A percentile compares a stretch with the other conserved stretches of the same genome.
phyloP scores from a whole-genome alignment of 2,797 vertebrate species.

The Cyprinella venusta region DNA sequence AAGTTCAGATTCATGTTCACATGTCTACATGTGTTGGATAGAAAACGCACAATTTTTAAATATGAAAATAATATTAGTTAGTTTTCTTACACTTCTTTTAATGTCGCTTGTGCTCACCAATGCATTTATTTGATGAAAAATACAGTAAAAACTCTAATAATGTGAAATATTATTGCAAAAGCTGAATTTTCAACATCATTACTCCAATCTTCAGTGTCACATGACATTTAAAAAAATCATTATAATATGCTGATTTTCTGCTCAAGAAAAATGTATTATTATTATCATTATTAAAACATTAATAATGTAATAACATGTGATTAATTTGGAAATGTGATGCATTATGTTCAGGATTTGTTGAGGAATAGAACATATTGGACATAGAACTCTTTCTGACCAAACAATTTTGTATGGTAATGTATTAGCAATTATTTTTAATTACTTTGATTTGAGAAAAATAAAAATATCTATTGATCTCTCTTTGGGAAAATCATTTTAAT shows the following conservation, averaged over 20 bases:
- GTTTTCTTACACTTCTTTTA: neutral
- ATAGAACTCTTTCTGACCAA: neutral
- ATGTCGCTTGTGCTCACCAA: neutral
- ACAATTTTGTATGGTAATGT: neutral
- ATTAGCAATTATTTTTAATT: neutral
- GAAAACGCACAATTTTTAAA: neutral
- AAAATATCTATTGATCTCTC: neutral
- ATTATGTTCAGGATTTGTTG: neutral
- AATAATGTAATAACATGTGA: too few relatives aligned
- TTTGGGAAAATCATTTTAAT: neutral
- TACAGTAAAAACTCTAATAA: neutral
- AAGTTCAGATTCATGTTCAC: neutral
- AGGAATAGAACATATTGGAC: neutral
- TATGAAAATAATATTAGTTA: neutral
- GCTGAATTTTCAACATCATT: neutral
- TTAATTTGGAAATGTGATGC: too few relatives aligned
- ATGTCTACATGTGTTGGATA: neutral
- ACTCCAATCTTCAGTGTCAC: neutral
- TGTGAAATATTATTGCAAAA: neutral
- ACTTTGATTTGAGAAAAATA: neutral
- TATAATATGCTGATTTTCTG: neutral
- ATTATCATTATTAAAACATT: constrained; percentile 2
- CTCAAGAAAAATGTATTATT: neutral
- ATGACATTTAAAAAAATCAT: neutral
- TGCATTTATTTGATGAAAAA: neutral